Base-by-base conservation (phyloP, 2,113 vertebrate species). In the Neoarius graeffei region DNA sequence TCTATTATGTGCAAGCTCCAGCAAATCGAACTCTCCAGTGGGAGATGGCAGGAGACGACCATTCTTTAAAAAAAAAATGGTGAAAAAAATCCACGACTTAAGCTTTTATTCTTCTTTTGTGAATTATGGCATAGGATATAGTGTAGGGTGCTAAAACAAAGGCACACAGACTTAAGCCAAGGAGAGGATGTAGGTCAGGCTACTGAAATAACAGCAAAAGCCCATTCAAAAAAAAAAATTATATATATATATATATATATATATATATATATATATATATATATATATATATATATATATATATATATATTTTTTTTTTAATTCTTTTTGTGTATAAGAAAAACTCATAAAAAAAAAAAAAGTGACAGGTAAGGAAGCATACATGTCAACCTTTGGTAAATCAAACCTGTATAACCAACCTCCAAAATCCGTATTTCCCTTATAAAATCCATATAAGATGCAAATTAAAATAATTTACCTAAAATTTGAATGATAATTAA, bases 101-200 rank as follows among this genome's bases (percentile, higher is more conserved):
- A 50, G 56, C 71, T 93, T 90, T 86, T 83, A 90, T 92, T 91
- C 54, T 85, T 91, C 87, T 85, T 87, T 83, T 81, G 83, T 92
- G 92, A 93, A 92, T 92, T 91, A 93, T 90, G 88, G 90, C 62
- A 48, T 85, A 84, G 87, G 83, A 86, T 88, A 88, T 92, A 91
- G 89, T 89, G 86, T 86, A 64, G 77, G 91, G 89, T 87, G 87
- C 80, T 87, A 91, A 94, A 91, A 94, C 92, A 93, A 91, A 88
- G 86, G 76, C 88, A 69, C 42, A 27, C 84, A 64, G 84, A 30
- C 50, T 89, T 88, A 90, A 90, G 86, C 84, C 86, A 88, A 42
- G 3, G 83, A 62, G 57, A 86, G 92, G 90, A 93, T 91, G 91
- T 91, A 90, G 93, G 89, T 93, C 91, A 92, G 82, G 83, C 67